Conservation (phyloP, 2,888 invertebrate species). For the Rosalia funebris region DNA sequence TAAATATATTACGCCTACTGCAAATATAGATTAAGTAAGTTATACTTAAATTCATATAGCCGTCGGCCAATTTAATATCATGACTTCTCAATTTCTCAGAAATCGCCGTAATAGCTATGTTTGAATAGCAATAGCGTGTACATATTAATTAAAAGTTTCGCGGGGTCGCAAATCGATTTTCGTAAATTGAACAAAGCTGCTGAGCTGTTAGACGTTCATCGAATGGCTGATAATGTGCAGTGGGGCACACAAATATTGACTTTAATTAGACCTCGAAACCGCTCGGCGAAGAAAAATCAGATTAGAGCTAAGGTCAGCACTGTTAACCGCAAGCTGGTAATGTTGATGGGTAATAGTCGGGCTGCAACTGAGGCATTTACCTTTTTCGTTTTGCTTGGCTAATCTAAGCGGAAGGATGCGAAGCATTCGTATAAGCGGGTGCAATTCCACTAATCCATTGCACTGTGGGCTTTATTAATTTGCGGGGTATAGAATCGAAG, state of each 20-base stretch:
- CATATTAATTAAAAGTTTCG: conserved; percentile 19
- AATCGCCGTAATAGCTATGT: background rate
- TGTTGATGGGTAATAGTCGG: conserved; percentile 25
- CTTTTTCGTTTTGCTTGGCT: conserved; percentile 13
- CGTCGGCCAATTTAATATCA: no score
- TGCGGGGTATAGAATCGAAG: no score
- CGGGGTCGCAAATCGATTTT: conserved; percentile 6
- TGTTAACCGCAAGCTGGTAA: conserved; percentile 29
- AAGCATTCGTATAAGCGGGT: background rate
- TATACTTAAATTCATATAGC: no score
- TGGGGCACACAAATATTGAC: conserved; percentile 55
- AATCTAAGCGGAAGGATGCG: conserved; percentile 10
- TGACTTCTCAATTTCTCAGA: background rate
- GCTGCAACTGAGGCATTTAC: conserved; percentile 12
- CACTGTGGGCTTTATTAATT: no score
- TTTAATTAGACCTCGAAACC: conserved; percentile 52
- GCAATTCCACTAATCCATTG: no score
- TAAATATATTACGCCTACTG: no score
- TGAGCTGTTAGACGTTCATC: conserved; percentile 42
- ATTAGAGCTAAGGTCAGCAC: conserved; percentile 48
- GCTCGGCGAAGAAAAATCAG: conserved; percentile 47
- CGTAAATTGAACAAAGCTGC: conserved; percentile 38
- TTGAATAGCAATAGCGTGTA: conserved; percentile 3
- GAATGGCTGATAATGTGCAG: conserved; percentile 48
- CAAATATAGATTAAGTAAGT: no score